These are phyloP conservation scores for Petroica traversi DNA, from an alignment of 2,113 vertebrate species.

Conservation along the genomic window DNA sequence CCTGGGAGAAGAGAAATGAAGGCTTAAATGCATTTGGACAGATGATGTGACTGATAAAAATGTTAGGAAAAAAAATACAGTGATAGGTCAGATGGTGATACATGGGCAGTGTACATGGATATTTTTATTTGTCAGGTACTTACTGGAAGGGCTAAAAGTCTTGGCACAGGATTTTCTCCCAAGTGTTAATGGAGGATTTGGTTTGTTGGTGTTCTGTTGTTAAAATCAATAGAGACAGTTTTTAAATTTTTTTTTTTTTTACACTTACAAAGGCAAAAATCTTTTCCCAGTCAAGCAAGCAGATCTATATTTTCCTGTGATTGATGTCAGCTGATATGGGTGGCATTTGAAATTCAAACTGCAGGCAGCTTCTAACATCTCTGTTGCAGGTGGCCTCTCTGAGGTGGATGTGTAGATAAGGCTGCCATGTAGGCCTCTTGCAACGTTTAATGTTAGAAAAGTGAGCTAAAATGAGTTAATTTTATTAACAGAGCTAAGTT, in stretches of 20 bases:
- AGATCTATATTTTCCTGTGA: not conserved
- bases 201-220: not conserved
- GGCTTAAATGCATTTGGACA: not conserved
- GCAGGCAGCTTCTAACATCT: not conserved
- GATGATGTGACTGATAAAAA: not conserved
- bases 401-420: not conserved
- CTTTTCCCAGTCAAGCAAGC: not conserved
- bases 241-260: not conserved
- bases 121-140: not conserved
- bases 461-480: not conserved
- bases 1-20: not conserved
- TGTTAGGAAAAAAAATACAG: fast-evolving
- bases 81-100: not conserved
- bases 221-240: not conserved
- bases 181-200: not conserved
- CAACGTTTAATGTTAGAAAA: not conserved
- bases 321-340: not conserved
- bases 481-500: not conserved
- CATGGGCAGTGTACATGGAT: not conserved
- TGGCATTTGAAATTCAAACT: slow-evolving; percentile 8
- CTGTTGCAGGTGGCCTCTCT: not conserved
- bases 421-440: not conserved
- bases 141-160: not conserved
- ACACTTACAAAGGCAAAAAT: not conserved
- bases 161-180: not conserved